Evolutionary conservation across 2,113 vertebrate genomes (phyloP), one percentile per base, ranked within the genome.

Genomic region (Lynx canadensis): DNA sequence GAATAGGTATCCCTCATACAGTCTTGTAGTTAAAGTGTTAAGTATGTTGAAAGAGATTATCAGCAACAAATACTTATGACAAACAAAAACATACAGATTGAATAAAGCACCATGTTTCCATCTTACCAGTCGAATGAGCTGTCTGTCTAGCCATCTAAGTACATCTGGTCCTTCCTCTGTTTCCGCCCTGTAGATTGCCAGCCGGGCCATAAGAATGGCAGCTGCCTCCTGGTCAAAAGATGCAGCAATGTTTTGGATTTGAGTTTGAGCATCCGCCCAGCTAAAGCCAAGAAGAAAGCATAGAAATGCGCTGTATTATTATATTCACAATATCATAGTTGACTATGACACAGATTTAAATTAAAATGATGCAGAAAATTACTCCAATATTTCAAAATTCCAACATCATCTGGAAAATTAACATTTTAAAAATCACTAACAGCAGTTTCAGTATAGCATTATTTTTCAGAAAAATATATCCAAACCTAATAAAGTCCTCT

Each of bases 221-320:
- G 99, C 99, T 45, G 99, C 99, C 97, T 99, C 99, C 98, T 99
- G 99, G 94, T 99, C 99, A 80, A 99, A 99, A 76, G 99, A 99
- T 0, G 99, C 99, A 8, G 99, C 99, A 1, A 99, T 99, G 98
- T 99, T 99, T 82, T 99, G 99, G 93, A 99, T 99, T 98, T 99
- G 99, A 0, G 99, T 99, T 98, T 99, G 99, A 87, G 99, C 99
- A 96, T 99, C 99, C 10, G 99, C 99, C 99, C 99, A 99, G 98
- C 99, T 99, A 97, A 84, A 97, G 95, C 94, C 94, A 38, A 91
- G 89, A 60, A 96, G 80, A 91, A 98, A 97, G 90, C 94, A 97
- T 0, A 97, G 55, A 97, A 82, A 83, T 90, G 8, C 60, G 18
- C 21, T 95, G 5, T 94, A 45, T 91, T 88, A 84, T 29, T 89